phyloP scores from a whole-genome alignment of 2,113 vertebrate genomes.

The Phalacrocorax pelagicus region DNA sequence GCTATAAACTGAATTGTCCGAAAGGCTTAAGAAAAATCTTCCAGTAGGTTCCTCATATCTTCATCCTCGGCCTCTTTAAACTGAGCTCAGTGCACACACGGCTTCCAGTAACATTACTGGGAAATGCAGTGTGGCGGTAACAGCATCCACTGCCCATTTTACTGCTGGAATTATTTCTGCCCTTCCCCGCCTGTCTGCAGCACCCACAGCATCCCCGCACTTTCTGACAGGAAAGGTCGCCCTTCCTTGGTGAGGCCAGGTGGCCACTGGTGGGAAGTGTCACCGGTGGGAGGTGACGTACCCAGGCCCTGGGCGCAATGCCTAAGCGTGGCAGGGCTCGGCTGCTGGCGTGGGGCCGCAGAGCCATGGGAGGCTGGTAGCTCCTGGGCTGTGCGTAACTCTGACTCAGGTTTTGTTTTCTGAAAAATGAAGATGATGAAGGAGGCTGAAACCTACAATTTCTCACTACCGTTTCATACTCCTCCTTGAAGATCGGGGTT shows the following conservation, averaged over 20 bases:
- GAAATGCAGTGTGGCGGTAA: accelerated
- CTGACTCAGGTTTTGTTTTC: neutral
- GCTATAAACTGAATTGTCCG: neutral
- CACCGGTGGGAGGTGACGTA: neutral
- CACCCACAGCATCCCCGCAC: neutral
- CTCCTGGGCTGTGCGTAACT: accelerated
- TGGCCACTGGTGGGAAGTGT: neutral
- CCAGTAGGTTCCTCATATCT: neutral
- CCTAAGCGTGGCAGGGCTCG: neutral
- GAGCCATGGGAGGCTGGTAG: neutral
- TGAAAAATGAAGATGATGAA: neutral
- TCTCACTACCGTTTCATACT: neutral
- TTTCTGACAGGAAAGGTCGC: neutral
- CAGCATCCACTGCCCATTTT: neutral
- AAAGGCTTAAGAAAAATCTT: neutral
- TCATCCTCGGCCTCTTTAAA: neutral
- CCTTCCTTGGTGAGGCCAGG: accelerated
- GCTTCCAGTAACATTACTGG: neutral
- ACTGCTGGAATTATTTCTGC: neutral
- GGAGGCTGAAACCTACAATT: neutral
- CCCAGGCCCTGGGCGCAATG: neutral
- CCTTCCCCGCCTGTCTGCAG: accelerated
- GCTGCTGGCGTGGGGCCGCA: accelerated
- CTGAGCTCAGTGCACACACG: accelerated
- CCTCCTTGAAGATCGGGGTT: neutral